Evolutionary conservation across 2,797 vertebrate species (phyloP).

Genomic region (Paedocypris micromegethes): DNA sequence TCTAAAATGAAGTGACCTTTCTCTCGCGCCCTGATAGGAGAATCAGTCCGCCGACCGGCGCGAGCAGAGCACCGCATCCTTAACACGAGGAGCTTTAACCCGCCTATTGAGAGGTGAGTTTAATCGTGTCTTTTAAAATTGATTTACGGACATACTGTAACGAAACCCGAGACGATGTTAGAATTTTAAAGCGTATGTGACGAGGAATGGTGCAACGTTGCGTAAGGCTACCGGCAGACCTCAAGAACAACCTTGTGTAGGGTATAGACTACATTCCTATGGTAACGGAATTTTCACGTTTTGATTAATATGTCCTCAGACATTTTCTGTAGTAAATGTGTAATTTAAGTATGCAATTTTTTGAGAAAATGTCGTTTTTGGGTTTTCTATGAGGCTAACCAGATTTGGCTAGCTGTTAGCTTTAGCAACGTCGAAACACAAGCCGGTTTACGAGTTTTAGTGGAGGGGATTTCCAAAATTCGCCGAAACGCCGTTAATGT

Average conservation of each 20-base stretch:
- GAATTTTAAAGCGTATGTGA: neutral
- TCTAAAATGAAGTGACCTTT: slow-evolving; percentile 49
- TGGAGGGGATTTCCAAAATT: too few species aligned
- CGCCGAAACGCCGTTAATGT: too few species aligned
- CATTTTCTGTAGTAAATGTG: neutral
- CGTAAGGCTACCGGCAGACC: slow-evolving; percentile 15
- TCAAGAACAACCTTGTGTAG: neutral
- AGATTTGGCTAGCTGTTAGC: slow-evolving; percentile 7
- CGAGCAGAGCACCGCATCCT: neutral
- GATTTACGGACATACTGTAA: too few species aligned
- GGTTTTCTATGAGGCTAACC: neutral
- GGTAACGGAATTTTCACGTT: too few species aligned
- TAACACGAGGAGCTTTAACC: neutral
- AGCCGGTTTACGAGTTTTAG: neutral
- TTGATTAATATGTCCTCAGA: too few species aligned
- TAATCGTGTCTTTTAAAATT: neutral
- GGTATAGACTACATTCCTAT: neutral
- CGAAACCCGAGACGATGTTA: neutral
- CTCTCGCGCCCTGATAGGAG: slow-evolving; percentile 17
- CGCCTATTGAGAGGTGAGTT: slow-evolving; percentile 7
- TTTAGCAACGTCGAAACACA: neutral
- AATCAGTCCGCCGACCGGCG: neutral
- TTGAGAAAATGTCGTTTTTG: neutral
- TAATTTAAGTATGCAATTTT: neutral
- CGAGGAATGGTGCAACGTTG: neutral